A percentile compares a stretch with the other conserved stretches of the same genome.
These are phyloP conservation scores for Falco columbarius DNA, from an alignment of 2,797 vertebrate genomes.

Conservation along the genomic window DNA sequence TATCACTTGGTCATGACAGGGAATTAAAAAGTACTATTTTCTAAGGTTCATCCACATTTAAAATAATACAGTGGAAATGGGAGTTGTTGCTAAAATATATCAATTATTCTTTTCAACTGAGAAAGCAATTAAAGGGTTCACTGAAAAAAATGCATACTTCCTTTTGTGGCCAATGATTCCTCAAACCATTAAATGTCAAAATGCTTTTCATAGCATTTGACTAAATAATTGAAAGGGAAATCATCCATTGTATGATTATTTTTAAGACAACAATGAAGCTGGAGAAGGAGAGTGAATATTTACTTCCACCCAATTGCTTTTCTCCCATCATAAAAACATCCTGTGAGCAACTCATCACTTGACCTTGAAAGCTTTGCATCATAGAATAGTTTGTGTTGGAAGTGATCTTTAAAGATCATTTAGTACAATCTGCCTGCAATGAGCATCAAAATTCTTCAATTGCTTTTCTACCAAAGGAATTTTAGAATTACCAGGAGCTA, in stretches of 20 bases:
- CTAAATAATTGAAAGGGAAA: neutral
- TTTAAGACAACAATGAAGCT: conserved; percentile 25
- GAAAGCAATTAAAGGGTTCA: neutral
- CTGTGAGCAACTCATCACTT: neutral
- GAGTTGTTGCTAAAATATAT: neutral
- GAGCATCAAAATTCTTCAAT: neutral
- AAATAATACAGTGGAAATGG: neutral
- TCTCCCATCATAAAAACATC: neutral
- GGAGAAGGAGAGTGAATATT: conserved; percentile 3
- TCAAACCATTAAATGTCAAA: conserved; percentile 32
- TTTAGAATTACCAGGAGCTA: neutral
- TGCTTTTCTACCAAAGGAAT: neutral
- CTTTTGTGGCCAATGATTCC: conserved; percentile 5
- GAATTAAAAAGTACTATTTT: neutral
- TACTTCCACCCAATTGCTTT: neutral
- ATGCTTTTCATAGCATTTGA: conserved; percentile 13
- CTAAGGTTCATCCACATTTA: neutral
- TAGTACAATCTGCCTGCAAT: neutral
- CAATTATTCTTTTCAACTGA: neutral
- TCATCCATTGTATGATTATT: neutral
- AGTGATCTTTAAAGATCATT: neutral
- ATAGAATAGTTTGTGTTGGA: neutral
- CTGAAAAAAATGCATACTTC: neutral
- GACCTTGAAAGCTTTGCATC: neutral
- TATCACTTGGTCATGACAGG: neutral